Evolutionary conservation across 2,888 invertebrate species (phyloP).

Genomic region (Eucriotettix oculatus): DNA sequence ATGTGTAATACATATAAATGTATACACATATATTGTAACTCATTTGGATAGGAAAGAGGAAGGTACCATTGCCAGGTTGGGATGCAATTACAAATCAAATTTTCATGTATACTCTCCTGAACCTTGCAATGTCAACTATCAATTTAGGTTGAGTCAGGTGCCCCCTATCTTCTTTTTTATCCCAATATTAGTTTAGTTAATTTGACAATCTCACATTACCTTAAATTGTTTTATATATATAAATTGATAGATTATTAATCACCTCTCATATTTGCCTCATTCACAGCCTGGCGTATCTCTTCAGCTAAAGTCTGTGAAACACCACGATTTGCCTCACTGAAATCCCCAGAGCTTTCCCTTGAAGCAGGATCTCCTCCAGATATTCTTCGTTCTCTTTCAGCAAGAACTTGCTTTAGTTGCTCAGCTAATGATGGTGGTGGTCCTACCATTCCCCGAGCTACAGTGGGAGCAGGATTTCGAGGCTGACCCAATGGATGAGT

Average conservation of each 20-base stretch:
- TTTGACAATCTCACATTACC: too few species aligned
- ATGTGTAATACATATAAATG: too few species aligned
- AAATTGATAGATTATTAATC: slow-evolving; percentile 9
- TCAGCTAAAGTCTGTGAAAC: slow-evolving; percentile 69
- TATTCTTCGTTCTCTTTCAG: slow-evolving; percentile 65
- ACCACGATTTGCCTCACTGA: slow-evolving; percentile 39
- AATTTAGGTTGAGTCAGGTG: too few species aligned
- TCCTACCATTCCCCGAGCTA: slow-evolving; percentile 30
- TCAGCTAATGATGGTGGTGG: slow-evolving; percentile 69
- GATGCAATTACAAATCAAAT: too few species aligned
- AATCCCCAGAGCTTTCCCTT: slow-evolving; percentile 43
- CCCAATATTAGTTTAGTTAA: too few species aligned
- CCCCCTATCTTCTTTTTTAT: too few species aligned
- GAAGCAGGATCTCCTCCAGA: slow-evolving; percentile 26
- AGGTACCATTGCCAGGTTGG: too few species aligned
- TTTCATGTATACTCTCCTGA: too few species aligned
- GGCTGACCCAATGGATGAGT: not conserved
- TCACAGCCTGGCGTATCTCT: slow-evolving; percentile 76
- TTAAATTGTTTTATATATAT: too few species aligned
- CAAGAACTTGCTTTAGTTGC: slow-evolving; percentile 71
- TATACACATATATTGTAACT: too few species aligned
- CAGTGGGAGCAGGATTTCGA: not conserved
- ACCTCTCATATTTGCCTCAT: slow-evolving; percentile 79
- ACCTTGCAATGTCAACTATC: too few species aligned
- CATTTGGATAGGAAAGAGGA: too few species aligned